A percentile compares a stretch with the other conserved stretches of the same genome.
These are phyloP conservation scores for Spodoptera exigua DNA, from an alignment of 2,888 invertebrate species.

Conservation along the genomic window DNA sequence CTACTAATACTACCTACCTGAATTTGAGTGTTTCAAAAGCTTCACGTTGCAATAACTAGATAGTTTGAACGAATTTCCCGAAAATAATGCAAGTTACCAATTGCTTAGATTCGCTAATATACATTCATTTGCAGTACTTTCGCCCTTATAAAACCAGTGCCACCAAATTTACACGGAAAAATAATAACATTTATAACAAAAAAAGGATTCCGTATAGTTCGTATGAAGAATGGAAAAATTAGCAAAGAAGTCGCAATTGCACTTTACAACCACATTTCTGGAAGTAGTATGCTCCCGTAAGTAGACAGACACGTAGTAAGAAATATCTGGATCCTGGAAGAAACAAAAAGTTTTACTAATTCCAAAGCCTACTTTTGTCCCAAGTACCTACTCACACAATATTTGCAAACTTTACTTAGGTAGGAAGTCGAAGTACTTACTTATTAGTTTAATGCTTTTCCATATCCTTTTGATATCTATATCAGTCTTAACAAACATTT, in stretches of 20 bases:
- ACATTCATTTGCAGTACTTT: slow-evolving; percentile 90
- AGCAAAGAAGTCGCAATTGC: slow-evolving; percentile 91
- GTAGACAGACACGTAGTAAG: slow-evolving; percentile 56
- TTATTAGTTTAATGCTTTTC: too few species aligned
- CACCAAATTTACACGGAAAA: slow-evolving; percentile 92
- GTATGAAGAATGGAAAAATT: slow-evolving; percentile 93
- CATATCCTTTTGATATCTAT: too few species aligned
- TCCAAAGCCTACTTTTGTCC: too few species aligned
- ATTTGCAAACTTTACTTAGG: too few species aligned
- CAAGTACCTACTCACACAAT: too few species aligned
- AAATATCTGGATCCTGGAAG: too few species aligned
- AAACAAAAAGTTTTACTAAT: too few species aligned
- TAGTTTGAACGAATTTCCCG: too few species aligned
- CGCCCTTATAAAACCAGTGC: slow-evolving; percentile 93
- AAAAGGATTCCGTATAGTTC: slow-evolving; percentile 91
- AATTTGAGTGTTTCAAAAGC: neutral
- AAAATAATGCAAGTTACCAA: too few species aligned
- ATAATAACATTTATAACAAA: slow-evolving; percentile 92
- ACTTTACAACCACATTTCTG: slow-evolving; percentile 90
- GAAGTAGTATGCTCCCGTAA: slow-evolving; percentile 90
- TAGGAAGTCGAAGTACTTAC: too few species aligned
- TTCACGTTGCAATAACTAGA: too few species aligned
- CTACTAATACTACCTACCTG: neutral
- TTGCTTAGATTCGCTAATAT: neutral
- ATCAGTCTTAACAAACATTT: too few species aligned